phyloP scores from a whole-genome alignment of 2,888 invertebrate genomes.

The Tenthredo notha region DNA sequence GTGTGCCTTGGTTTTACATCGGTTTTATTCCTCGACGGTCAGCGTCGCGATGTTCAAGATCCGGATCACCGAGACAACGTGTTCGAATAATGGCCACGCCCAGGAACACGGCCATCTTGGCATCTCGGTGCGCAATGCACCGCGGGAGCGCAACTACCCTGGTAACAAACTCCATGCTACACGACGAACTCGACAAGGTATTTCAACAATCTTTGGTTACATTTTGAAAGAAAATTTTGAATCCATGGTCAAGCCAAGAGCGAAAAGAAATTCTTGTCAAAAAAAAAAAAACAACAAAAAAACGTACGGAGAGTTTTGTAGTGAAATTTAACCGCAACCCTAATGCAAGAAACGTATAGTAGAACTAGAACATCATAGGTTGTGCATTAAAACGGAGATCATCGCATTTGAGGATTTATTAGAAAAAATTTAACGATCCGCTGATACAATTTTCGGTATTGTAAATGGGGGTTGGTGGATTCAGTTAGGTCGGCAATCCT shows the following conservation, averaged over 20 bases:
- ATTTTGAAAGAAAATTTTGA: neutral
- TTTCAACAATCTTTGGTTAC: constrained; percentile 2
- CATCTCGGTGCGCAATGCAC: constrained; percentile 65
- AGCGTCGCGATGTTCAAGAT: constrained; percentile 23
- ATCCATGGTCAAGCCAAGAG: neutral
- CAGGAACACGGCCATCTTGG: constrained; percentile 76
- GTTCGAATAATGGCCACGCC: constrained; percentile 72
- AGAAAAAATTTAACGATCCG: neutral
- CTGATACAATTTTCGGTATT: neutral
- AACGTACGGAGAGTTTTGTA: neutral
- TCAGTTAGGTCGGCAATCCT: neutral
- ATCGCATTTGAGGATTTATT: neutral
- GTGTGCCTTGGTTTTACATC: constrained; percentile 39
- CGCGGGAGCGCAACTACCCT: constrained; percentile 69
- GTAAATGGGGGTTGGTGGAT: neutral
- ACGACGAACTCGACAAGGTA: constrained; percentile 30
- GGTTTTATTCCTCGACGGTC: neutral
- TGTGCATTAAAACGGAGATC: neutral
- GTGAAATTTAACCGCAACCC: neutral
- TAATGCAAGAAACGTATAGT: neutral
- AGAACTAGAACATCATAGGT: neutral
- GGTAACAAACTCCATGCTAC: constrained; percentile 49
- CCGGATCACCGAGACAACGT: constrained; percentile 56
- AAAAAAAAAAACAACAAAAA: neutral
- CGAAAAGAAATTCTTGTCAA: neutral